Conservation (phyloP, 2,113 vertebrate species). For the Megaceryle torquata region DNA sequence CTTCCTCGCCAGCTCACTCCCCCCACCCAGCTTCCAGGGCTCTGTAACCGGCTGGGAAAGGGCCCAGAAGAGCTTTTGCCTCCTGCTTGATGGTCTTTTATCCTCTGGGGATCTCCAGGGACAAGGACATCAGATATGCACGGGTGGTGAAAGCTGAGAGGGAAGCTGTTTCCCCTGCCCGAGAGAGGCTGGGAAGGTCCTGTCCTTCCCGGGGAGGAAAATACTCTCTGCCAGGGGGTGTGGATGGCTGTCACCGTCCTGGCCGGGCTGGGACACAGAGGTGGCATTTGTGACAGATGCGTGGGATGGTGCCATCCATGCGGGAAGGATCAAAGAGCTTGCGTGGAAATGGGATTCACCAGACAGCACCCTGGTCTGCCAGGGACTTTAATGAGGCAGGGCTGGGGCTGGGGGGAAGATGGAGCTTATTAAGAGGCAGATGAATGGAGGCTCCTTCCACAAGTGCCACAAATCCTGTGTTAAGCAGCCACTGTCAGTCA, state of each 20-base stretch:
- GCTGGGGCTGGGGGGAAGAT: background rate
- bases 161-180: background rate
- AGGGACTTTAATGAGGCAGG: background rate
- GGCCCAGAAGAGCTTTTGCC: background rate
- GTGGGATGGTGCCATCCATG: accelerated
- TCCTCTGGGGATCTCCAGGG: background rate
- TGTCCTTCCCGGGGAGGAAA: background rate
- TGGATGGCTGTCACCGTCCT: background rate
- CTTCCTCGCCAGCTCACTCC: background rate
- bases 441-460: background rate
- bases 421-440: background rate
- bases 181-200: background rate
- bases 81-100: background rate
- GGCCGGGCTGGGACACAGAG: background rate
- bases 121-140: background rate
- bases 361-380: background rate
- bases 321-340: background rate
- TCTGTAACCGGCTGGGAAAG: background rate
- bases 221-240: background rate
- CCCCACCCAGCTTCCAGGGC: background rate
- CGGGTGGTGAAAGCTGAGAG: background rate
- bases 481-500: background rate
- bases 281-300: background rate
- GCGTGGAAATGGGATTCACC: background rate
- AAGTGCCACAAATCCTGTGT: background rate